phyloP scores from a whole-genome alignment of 1,140 invertebrate genomes.

The Eupeodes corollae region DNA sequence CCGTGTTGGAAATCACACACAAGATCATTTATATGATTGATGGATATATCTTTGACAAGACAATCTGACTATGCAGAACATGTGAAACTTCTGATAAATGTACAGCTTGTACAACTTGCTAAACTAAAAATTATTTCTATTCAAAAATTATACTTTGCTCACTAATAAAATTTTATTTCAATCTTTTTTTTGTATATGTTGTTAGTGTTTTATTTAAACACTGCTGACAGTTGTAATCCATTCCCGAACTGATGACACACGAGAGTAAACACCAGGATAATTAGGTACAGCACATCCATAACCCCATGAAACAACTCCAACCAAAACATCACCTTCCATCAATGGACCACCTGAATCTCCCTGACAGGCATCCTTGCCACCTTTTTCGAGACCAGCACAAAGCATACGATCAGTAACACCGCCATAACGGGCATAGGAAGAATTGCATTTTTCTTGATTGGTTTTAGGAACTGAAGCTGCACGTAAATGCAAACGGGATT shows the following conservation, averaged over 20 bases:
- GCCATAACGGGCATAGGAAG: slow-evolving; percentile 21
- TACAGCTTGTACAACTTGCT: no score
- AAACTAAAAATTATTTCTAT: no score
- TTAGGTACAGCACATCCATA: slow-evolving; percentile 42
- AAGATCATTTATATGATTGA: no score
- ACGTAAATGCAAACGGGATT: slow-evolving; percentile 24
- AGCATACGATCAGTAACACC: slow-evolving; percentile 50
- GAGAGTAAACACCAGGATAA: slow-evolving; percentile 45
- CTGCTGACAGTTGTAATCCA: slow-evolving; percentile 35
- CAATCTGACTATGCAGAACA: no score
- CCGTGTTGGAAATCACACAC: no score
- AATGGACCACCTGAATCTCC: slow-evolving; percentile 43
- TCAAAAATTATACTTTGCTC: no score
- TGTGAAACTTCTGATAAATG: no score
- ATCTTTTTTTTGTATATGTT: neutral
- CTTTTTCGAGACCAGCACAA: slow-evolving; percentile 54
- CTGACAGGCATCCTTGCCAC: slow-evolving; percentile 59
- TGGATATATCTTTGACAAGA: no score
- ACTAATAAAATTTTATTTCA: neutral
- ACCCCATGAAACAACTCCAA: slow-evolving; percentile 50
- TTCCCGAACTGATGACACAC: slow-evolving; percentile 36
- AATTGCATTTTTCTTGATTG: slow-evolving; percentile 20
- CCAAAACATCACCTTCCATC: slow-evolving; percentile 20
- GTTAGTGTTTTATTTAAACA: slow-evolving; percentile 1
- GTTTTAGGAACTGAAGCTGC: slow-evolving; percentile 38